Evolutionary conservation across 2,113 vertebrate species (phyloP).

Genomic region (Pelobates fuscus): DNA sequence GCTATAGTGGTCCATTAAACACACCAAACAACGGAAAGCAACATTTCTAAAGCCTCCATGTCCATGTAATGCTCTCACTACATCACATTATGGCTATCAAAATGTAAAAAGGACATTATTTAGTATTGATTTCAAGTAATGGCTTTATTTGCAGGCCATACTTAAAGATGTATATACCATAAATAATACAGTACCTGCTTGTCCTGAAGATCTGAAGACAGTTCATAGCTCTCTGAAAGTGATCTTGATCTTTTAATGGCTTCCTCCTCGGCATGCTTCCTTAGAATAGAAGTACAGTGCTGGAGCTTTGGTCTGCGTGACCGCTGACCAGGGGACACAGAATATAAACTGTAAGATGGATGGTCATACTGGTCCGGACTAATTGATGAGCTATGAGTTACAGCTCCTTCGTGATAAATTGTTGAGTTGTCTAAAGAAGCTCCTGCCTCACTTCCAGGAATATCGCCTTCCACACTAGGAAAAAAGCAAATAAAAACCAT

Average conservation of each 20-base stretch:
- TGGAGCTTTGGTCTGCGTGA: slow-evolving; percentile 88
- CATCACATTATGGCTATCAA: too few species aligned
- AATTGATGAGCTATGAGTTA: slow-evolving; percentile 75
- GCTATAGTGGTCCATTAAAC: too few species aligned
- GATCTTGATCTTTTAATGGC: slow-evolving; percentile 95
- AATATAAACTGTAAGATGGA: slow-evolving; percentile 75
- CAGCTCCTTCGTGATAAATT: slow-evolving; percentile 76
- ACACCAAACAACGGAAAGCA: too few species aligned
- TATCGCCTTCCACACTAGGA: slow-evolving; percentile 90
- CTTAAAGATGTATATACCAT: too few species aligned
- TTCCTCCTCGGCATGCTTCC: slow-evolving; percentile 96
- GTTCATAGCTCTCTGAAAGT: slow-evolving; percentile 97
- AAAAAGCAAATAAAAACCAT: slow-evolving; percentile 38
- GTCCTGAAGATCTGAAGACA: slow-evolving; percentile 97
- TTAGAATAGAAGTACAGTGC: slow-evolving; percentile 92
- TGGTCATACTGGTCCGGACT: slow-evolving; percentile 85
- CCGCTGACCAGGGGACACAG: slow-evolving; percentile 76
- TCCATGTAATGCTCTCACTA: too few species aligned
- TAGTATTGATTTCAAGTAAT: too few species aligned
- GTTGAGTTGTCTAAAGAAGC: slow-evolving; percentile 82
- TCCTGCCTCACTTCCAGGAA: slow-evolving; percentile 79
- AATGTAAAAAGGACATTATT: too few species aligned
- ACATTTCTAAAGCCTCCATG: too few species aligned
- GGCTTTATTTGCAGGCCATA: too few species aligned
- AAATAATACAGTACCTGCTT: slow-evolving; percentile 82